Base-by-base conservation (phyloP, 2,113 vertebrate species). In the Orientallactaga bullata region DNA sequence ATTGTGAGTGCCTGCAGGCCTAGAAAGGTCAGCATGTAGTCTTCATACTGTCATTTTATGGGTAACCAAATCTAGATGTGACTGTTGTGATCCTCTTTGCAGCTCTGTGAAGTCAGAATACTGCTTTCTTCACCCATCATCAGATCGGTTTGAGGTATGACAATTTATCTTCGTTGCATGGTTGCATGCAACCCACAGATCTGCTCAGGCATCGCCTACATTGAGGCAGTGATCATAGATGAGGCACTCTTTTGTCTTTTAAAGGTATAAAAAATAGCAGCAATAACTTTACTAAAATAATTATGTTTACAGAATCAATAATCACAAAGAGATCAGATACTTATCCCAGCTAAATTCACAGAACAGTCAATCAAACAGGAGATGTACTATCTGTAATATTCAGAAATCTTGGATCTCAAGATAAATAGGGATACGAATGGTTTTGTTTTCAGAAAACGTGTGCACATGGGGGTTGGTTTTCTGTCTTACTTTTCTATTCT, bases 371-470 rank as follows among this genome's bases (percentile, higher is more conserved):
- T 28, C 66, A 15, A 77, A 28, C 21, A 74, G 60, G 63, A 35
- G 35, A 63, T 32, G 32, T 10, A 5, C 37, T 55, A 16, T 65
- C 35, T 23, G 30, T 23, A 24, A 5, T 26, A 68, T 68, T 85
- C 16, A 74, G 47, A 89, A 78, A 71, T 72, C 23, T 68, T 13
- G 28, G 47, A 37, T 55, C 55, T 15, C 55, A 21, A 82, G n/a
- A 65, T 26, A 82, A 85, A n/a, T 24, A 90, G 42, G n/a, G 78
- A 18, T 12, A 8, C 12, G 37, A 35, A n/a, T 92, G 55, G 30
- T n/a, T 93, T 76, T 76, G 32, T 80, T 77, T 55, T 39, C 12
- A 65, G 71, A 47, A 94, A 90, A 68, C 24, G 28, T 7, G 55
- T 58, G 24, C 37, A 35, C 5, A 3, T 35, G 47, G 6, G 16